Conservation (phyloP, 1,140 invertebrate species). For the Teleopsis dalmanni region DNA sequence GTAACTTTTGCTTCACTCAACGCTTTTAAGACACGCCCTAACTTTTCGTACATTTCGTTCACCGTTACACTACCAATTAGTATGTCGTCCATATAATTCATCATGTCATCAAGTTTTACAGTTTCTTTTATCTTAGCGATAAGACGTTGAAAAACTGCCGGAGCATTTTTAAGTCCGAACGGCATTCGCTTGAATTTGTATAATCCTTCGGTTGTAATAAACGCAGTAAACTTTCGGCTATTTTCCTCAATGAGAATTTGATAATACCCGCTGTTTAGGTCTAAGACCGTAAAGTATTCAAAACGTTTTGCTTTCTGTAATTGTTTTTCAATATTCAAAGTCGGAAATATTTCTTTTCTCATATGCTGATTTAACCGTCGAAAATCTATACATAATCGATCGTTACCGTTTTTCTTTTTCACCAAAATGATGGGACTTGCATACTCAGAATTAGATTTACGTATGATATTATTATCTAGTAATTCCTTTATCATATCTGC, state of each 20-base stretch:
- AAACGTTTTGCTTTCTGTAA: conserved; percentile 16
- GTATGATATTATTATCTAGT: conserved; percentile 19
- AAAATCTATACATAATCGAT: conserved; percentile 41
- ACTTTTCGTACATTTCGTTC: conserved; percentile 7
- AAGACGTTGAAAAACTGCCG: conserved; percentile 25
- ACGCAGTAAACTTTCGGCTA: conserved; percentile 29
- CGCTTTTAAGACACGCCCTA: not conserved
- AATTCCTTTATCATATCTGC: conserved; percentile 15
- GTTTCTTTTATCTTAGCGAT: conserved; percentile 15
- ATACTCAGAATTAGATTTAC: conserved; percentile 22
- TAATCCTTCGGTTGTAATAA: conserved; percentile 40
- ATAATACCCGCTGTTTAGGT: conserved; percentile 31
- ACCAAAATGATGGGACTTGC: conserved; percentile 28
- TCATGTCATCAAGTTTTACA: not conserved
- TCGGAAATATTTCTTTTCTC: conserved; percentile 21
- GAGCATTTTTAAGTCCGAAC: conserved; percentile 29
- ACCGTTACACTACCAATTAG: conserved; percentile 6
- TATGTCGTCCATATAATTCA: conserved; percentile 16
- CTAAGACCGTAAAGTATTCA: conserved; percentile 21
- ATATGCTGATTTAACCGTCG: conserved; percentile 41
- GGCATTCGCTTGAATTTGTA: conserved; percentile 49
- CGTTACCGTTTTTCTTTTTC: conserved; percentile 24
- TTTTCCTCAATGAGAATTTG: conserved; percentile 24
- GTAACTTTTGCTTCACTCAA: conserved; percentile 32
- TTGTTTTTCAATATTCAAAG: conserved; percentile 28